Evolutionary conservation across 1,140 invertebrate genomes (phyloP), one percentile per base, ranked within the genome.

Genomic region (Zaprionus africanus): DNA sequence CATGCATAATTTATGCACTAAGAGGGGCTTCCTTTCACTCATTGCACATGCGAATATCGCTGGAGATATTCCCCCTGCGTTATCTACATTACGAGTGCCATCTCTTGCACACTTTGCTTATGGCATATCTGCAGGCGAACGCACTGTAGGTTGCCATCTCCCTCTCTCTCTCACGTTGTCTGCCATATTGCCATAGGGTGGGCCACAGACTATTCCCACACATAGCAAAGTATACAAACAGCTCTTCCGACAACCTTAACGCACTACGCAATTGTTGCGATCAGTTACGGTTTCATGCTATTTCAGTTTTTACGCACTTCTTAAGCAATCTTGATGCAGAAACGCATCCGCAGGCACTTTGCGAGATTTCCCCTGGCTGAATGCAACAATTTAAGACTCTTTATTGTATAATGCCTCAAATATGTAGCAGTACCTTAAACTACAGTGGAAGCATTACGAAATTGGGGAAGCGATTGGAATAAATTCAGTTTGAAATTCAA

Each of bases 241-340:
- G 19, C 41, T 38, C 73, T 65, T 71, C 71, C 81, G 63, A 62
- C 54, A 58, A 61, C 46, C 19, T 51, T 24, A 54, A 61, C 46
- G 59, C 26, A 61, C 43, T 66, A 81, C 81, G 68, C 79, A 78
- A 68, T 49, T 81, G 72, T 70, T 64, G 60, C 67, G 81, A 87
- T 75, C 78, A 79, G 83, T 84, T 88, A 84, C 81, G 84, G 84
- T 83, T 83, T 71, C 70, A 65, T 79, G 69, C 75, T 70, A 90
- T 85, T 88, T 81, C 73, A 76, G 57, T 58, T 70, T 82, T 72
- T 90, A 90, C 85, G 85, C 85, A 90, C 85, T 90, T 90, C 62
- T 71, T 53, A 49, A 57, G 65, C 79, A 83, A 90, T 90, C 85
- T 90, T 90, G 85, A 90, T 90, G 74, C 79, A 85, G 85, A 90